A percentile compares a stretch with the other conserved stretches of the same genome.
These are phyloP conservation scores for Tethya wilhelma DNA, from an alignment of 37 sponge, comb jelly and placozoan genomes.

Conservation along the genomic window DNA sequence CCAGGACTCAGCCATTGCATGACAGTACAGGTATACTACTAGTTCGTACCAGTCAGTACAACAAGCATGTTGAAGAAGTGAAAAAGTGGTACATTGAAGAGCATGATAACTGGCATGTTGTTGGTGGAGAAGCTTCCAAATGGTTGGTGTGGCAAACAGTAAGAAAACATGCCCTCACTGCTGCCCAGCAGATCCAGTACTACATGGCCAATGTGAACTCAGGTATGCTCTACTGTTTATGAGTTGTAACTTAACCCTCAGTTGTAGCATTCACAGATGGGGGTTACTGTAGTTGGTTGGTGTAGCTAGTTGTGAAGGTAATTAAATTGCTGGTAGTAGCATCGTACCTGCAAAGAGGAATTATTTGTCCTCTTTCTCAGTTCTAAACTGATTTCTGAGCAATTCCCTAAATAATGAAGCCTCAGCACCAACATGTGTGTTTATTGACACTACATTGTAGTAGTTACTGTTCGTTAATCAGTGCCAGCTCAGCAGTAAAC, in stretches of 20 bases:
- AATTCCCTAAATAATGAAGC: too few relatives aligned
- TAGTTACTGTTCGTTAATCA: too few relatives aligned
- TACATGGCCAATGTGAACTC: constrained; percentile 28
- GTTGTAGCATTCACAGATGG: too few relatives aligned
- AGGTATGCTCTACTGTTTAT: constrained; percentile 24
- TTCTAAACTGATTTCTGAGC: too few relatives aligned
- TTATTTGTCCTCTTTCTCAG: too few relatives aligned
- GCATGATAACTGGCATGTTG: constrained; percentile 82
- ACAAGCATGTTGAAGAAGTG: constrained; percentile 63
- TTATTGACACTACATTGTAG: too few relatives aligned
- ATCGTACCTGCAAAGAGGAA: too few relatives aligned
- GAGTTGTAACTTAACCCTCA: not conserved
- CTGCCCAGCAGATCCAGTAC: constrained; percentile 57
- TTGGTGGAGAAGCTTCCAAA: constrained; percentile 78
- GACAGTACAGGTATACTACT: constrained; percentile 71
- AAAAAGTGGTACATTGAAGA: constrained; percentile 66
- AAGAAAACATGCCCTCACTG: constrained; percentile 49
- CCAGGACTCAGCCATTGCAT: constrained; percentile 80
- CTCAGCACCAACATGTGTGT: too few relatives aligned
- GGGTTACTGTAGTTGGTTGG: too few relatives aligned
- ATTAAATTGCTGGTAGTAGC: too few relatives aligned
- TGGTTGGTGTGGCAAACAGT: constrained; percentile 82
- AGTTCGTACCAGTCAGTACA: constrained; percentile 50
- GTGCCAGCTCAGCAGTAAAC: too few relatives aligned
- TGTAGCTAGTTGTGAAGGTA: too few relatives aligned